Evolutionary conservation across 2,113 vertebrate genomes (phyloP).

Genomic region (Toxotes chatareus): DNA sequence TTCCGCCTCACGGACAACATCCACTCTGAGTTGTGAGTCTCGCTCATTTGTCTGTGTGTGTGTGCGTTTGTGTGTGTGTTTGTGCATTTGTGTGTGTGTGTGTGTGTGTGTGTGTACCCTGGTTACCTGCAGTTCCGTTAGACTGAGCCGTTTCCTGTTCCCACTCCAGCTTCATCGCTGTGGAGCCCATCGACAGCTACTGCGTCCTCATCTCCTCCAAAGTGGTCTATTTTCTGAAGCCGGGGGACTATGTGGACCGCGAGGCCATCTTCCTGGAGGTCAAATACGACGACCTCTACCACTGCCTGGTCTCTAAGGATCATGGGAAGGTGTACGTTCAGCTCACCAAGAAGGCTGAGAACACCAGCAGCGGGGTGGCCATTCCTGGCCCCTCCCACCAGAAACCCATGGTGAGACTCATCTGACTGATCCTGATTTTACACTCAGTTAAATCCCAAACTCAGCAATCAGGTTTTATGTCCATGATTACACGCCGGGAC

Average conservation of each 20-base stretch:
- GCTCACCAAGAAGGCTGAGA: constrained; percentile 96
- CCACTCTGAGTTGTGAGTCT: constrained; percentile 95
- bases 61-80: no score
- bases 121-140: neutral
- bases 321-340: constrained; percentile 96
- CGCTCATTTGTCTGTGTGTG: neutral
- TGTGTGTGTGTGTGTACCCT: neutral
- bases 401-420: constrained; percentile 94
- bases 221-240: constrained; percentile 95
- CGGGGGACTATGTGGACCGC: constrained; percentile 88
- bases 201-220: constrained; percentile 97
- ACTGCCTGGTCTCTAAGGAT: constrained; percentile 97
- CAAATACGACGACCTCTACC: constrained; percentile 96
- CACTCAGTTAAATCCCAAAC: no score
- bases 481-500: no score
- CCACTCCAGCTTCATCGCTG: constrained; percentile 91
- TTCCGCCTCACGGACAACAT: constrained; percentile 95
- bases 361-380: constrained; percentile 90
- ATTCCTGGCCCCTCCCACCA: constrained; percentile 97
- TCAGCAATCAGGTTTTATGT: no score
- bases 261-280: constrained; percentile 98
- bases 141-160: neutral
- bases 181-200: constrained; percentile 93
- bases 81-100: no score
- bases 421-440: neutral